Conservation (phyloP, 2,888 invertebrate species). For the Eurytoma adleriae region DNA sequence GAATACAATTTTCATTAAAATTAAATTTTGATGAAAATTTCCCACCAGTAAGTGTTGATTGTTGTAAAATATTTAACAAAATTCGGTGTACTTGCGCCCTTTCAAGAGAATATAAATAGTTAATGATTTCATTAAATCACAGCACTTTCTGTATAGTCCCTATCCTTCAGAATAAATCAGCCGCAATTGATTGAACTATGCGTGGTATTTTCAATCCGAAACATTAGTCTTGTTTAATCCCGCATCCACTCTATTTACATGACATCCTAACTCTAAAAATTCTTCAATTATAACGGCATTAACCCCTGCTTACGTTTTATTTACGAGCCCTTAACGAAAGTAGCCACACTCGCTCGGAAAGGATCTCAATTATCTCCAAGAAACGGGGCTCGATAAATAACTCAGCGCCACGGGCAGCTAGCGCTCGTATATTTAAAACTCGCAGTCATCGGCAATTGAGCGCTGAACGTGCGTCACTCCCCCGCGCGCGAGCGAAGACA, state of each 20-base stretch:
- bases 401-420: not conserved
- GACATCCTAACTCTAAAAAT: not conserved
- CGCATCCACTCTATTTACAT: not conserved
- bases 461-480: constrained; percentile 14
- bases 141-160: too few species aligned
- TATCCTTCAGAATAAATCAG: too few species aligned
- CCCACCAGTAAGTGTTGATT: too few species aligned
- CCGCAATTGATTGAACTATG: not conserved
- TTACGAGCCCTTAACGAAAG: constrained; percentile 15
- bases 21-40: too few species aligned
- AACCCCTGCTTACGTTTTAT: constrained; percentile 28
- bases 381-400: constrained; percentile 32
- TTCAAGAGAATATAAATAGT: too few species aligned
- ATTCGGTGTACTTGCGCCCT: too few species aligned
- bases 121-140: too few species aligned
- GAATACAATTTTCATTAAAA: too few species aligned
- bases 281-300: not conserved
- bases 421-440: constrained; percentile 35
- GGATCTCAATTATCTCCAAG: not conserved
- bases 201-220: not conserved
- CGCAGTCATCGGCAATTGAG: constrained; percentile 6
- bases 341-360: not conserved
- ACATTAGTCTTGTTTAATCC: not conserved
- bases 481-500: not conserved
- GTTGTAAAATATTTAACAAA: too few species aligned